Evolutionary conservation across 1,140 invertebrate genomes (phyloP), one percentile per base, ranked within the genome.

Genomic region (Brachionus koreanus): DNA sequence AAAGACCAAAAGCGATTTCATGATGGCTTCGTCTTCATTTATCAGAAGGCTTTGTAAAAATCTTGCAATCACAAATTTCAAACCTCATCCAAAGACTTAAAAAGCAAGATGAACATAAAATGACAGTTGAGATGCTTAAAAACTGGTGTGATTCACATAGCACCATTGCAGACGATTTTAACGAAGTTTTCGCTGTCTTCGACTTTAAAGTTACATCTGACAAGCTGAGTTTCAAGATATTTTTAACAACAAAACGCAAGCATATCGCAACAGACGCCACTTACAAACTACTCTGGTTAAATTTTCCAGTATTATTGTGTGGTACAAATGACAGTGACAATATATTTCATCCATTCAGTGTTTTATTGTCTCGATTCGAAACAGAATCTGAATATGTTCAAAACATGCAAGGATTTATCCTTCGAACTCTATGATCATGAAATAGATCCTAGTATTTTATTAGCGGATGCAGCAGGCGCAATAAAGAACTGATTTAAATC

Each of bases 401-500:
- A 52, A 76, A 52, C 43, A 7, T n/a, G 23, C 16, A 49, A 76
- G 49, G 1, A 52, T n/a, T 52, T 52, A 33, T 23, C 46, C 12
- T n/a, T 52, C 25, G 16, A 49, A 33, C 23, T 76, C 13, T 76
- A 76, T 35, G 29, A 33, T 52, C n/a, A 33, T 33, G 35, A 49
- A 33, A 19, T 52, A 4, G 25, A 52, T 76, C 35, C 16, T 23
- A 3, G 13, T 52, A 33, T 76, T 33, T 39, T 72, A 19, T 33
- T 72, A 12, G 67, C 67, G 9, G 67, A 72, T 72, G 67, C 37
- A 43, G 37, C 67, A 35, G 33, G 23, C 25, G 35, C 43, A 13
- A 76, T 76, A 76, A 76, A 43, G 12, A 76, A 76, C 29, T 43
- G 72, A 16, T 76, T 76, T 52, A 52, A 52, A n/a, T 33, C 23